Evolutionary conservation across 1,140 invertebrate genomes (phyloP).

Genomic region (Cephus cinctus): DNA sequence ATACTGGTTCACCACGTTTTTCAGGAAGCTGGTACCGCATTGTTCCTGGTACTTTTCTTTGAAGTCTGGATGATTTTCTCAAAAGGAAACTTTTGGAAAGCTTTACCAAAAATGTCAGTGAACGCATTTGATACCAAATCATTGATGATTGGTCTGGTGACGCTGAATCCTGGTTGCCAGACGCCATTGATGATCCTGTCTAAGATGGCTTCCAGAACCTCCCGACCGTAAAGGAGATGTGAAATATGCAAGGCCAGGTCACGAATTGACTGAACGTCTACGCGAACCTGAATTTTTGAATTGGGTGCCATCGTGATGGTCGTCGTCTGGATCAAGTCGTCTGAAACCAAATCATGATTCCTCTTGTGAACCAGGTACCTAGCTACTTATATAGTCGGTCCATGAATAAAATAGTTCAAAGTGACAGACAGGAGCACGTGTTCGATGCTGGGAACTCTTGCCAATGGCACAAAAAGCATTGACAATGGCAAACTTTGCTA

Average conservation of each 20-base stretch:
- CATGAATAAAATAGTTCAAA: no score
- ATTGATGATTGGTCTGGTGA: conserved; percentile 73
- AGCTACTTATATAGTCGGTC: no score
- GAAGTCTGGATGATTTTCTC: conserved; percentile 63
- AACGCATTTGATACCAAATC: conserved; percentile 79
- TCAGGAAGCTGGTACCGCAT: no score
- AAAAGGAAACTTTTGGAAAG: conserved; percentile 68
- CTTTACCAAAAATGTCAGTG: conserved; percentile 74
- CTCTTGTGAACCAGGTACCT: no score
- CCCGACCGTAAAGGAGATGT: conserved; percentile 66
- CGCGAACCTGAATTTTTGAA: conserved; percentile 61
- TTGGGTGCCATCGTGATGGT: conserved; percentile 63
- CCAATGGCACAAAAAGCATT: no score
- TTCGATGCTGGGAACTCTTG: no score
- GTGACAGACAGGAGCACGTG: no score
- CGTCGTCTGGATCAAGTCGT: conserved; percentile 65
- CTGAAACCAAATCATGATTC: conserved; percentile 27
- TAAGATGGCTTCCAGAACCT: conserved; percentile 63
- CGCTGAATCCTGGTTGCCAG: conserved; percentile 74
- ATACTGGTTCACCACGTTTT: no score
- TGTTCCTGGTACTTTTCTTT: no score
- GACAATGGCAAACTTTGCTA: no score
- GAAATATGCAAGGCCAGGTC: conserved; percentile 76
- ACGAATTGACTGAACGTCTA: conserved; percentile 71
- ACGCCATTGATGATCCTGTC: conserved; percentile 70